Evolutionary conservation across 2,797 vertebrate species (phyloP), one percentile per base, ranked within the genome.

Genomic region (Dipus sagitta): DNA sequence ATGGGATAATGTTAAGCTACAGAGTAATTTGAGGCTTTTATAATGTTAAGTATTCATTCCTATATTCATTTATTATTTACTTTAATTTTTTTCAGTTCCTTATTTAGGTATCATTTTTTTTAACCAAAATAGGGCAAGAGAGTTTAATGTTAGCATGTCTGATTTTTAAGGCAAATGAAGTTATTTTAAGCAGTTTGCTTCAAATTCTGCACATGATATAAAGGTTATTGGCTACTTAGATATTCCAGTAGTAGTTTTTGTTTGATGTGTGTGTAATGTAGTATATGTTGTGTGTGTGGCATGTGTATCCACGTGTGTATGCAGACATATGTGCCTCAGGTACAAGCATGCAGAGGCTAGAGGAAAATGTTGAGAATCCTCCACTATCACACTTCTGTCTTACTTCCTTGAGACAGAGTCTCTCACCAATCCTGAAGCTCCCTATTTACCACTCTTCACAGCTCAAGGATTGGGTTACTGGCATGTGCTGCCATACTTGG

Each of bases 221-320:
- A 87, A 76, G 52, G 34, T 91, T 81, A 42, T 38, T 84, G 47
- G 34, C 30, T 83, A 65, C 81, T 96, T 86, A 86, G 30, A 71
- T 76, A 65, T 64, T 94, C 2, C 7, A 58, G 47, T 47, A 47
- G 47, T 58, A 14, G 17, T 58, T 58, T 58, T 14, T 58, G 3
- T 58, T 58, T 58, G 2, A 12, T 58, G 47, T 47, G 8, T 47
- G 6, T 47, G 47, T 47, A 47, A 7, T 47, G 47, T 47, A 47
- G 6, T 47, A 47, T 47, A 47, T 47, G 47, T 47, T 47, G 47
- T 47, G 47, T 58, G 54, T 58, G 54, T 58, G 54, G 54, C 54
- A 58, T 58, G 54, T 58, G 54, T 58, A 17, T 58, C 17, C 54
- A 58, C 17, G 14, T 58, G 14, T 58, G 54, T 58, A 58, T 58